Evolutionary conservation across 2,797 vertebrate species (phyloP), one percentile per base, ranked within the genome.

Genomic region (Acropternis orthonyx): DNA sequence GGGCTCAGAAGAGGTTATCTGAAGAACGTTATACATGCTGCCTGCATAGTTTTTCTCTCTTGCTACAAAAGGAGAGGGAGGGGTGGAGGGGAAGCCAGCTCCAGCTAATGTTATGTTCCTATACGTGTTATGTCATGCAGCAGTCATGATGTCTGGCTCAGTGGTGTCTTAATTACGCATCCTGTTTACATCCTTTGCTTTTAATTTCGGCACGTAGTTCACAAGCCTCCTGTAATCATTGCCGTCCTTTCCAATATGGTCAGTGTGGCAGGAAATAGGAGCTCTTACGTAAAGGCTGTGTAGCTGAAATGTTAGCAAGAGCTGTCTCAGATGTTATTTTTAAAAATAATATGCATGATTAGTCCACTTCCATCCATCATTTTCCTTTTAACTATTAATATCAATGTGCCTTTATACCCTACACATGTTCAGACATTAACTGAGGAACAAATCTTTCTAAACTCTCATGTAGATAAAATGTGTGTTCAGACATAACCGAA

Each of bases 131-230:
- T 97, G 97, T 97, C 97, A 97, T 90, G 96, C 97, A 92, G 97
- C 96, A 97, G 95, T 88, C 91, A 96, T 96, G 96, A 97, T 97
- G 98, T 98, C 97, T 98, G 98, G 97, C 97, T 98, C 96, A 77
- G 90, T 97, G 95, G 97, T 96, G 88, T 98, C 98, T 98, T 98
- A 98, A 98, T 98, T 98, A 98, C 96, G 93, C 98, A 98, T 98
- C 98, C 98, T 98, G 98, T 98, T 98, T 98, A 98, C 97, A 97
- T 97, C 97, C 95, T 98, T 97, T 98, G 98, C 98, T 98, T 98
- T 98, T 98, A 97, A 98, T 98, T 98, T 96, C 97, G 65, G 96
- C 96, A 96, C 93, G 89, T 97, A 97, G 94, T 97, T 97, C 97
- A 91, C 94, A 93, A 91, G 85, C 91, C 96, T 96, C 80, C 92